phyloP scores from a whole-genome alignment of 2,797 vertebrate genomes.

The Cygnus olor region DNA sequence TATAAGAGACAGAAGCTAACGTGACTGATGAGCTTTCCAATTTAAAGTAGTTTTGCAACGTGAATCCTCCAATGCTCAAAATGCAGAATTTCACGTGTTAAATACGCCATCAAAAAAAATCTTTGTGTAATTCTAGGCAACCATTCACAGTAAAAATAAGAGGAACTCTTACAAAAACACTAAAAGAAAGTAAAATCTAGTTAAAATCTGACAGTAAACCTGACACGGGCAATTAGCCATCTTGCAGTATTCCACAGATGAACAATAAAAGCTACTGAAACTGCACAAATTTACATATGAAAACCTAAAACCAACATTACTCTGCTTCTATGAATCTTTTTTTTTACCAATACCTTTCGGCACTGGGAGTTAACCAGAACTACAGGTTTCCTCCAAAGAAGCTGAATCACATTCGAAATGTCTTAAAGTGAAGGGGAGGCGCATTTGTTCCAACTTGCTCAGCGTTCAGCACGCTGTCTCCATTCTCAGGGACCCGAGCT shows the following conservation, averaged over 20 bases:
- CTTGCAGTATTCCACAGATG: constrained; percentile 23
- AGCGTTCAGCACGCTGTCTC: background rate
- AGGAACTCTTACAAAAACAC: constrained; percentile 49
- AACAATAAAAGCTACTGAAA: constrained; percentile 44
- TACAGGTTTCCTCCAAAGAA: background rate
- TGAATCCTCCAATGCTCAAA: constrained; percentile 43
- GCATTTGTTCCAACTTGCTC: rapidly evolving
- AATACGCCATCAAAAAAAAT: background rate
- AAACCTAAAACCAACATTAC: background rate
- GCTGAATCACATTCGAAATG: constrained; percentile 7
- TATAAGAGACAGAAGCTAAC: background rate
- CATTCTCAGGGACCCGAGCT: constrained; percentile 16
- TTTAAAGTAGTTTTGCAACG: background rate
- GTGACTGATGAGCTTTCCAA: background rate
- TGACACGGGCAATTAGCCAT: constrained; percentile 15
- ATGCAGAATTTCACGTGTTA: constrained; percentile 8
- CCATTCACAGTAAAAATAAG: constrained; percentile 60
- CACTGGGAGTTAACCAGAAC: background rate
- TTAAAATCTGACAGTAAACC: constrained; percentile 51
- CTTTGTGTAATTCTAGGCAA: background rate
- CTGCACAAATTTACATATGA: constrained; percentile 10
- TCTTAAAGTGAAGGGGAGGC: background rate
- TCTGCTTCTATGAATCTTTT: background rate
- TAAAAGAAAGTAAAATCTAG: constrained; percentile 33
- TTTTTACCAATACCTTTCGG: background rate